phyloP scores from a whole-genome alignment of 2,113 vertebrate genomes.

The Spea multiplicata region DNA sequence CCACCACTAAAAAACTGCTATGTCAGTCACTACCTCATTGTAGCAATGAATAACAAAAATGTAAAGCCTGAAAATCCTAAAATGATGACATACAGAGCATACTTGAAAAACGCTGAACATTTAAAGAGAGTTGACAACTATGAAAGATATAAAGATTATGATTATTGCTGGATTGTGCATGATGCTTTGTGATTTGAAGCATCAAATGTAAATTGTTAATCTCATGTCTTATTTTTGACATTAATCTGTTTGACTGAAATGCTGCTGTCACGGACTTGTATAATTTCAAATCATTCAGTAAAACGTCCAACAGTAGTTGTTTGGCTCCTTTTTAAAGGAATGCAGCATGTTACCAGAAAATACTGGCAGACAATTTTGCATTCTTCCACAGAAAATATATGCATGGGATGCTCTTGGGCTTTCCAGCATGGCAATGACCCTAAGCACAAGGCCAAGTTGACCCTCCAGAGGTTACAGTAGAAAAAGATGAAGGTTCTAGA shows the following conservation, averaged over 20 bases:
- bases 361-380: too few species aligned
- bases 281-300: not conserved
- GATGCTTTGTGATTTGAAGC: not conserved
- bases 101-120: constrained; percentile 17
- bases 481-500: too few species aligned
- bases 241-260: constrained; percentile 19
- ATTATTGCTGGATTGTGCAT: not conserved
- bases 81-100: constrained; percentile 26
- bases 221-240: constrained; percentile 20
- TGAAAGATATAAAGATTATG: constrained; percentile 28
- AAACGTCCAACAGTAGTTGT: not conserved
- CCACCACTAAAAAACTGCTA: not conserved
- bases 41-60: constrained; percentile 6
- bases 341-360: too few species aligned
- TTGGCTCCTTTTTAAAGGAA: too few species aligned
- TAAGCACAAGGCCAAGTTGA: too few species aligned
- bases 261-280: not conserved
- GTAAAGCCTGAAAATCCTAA: constrained; percentile 4
- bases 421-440: too few species aligned
- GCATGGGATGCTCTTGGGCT: too few species aligned
- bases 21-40: constrained; percentile 24
- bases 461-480: too few species aligned
- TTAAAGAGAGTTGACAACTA: constrained; percentile 26
- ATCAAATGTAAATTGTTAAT: constrained; percentile 28
- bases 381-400: too few species aligned